Base-by-base conservation (phyloP, 2,888 invertebrate species). In the Danaus chrysippus region DNA sequence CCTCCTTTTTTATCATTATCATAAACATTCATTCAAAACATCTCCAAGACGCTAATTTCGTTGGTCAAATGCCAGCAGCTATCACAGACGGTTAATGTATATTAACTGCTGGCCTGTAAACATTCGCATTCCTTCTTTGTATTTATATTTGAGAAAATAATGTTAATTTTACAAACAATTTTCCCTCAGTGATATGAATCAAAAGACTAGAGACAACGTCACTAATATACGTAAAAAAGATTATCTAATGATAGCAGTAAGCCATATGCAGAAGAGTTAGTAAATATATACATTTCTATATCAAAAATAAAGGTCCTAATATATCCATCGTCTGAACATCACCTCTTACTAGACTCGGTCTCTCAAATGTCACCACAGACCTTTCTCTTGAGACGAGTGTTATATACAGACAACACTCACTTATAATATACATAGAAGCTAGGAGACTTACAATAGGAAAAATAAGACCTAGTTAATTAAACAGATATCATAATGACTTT, bases 1-100 rank as follows among this genome's bases (percentile, higher is more conserved):
- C 2, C 23, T 34, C 23, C 23, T 34, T 34, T 34, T 34, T 34
- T 34, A 34, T 34, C 23, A 34, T 34, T 49, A 49, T 10, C 3
- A 49, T 49, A 49, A 49, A 49, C 49, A 49, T 49, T 64, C 62
- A 64, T 66, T 64, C 64, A 60, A 66, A 64, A 64, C 62, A 54
- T 59, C 19, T 23, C 59, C 54, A 58, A 62, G 58, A 61, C 61
- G 42, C 59, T 66, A 62, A 64, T 57, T 63, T 62, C 56, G 56
- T 67, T 67, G 67, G 64, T 63, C 56, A 55, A 64, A 64, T 66
- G 64, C 66, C 66, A 66, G 64, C 56, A 64, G 56, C 63, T 59
- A 63, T 63, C 59, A 63, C 61, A 63, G 58, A 58, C 59, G 55
- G 58, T 49, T 60, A 66, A 66, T 64, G 64, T 62, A 66, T 66